Evolutionary conservation across 2,797 vertebrate species (phyloP), one percentile per base, ranked within the genome.

Genomic region (Eulemur rubriventer): DNA sequence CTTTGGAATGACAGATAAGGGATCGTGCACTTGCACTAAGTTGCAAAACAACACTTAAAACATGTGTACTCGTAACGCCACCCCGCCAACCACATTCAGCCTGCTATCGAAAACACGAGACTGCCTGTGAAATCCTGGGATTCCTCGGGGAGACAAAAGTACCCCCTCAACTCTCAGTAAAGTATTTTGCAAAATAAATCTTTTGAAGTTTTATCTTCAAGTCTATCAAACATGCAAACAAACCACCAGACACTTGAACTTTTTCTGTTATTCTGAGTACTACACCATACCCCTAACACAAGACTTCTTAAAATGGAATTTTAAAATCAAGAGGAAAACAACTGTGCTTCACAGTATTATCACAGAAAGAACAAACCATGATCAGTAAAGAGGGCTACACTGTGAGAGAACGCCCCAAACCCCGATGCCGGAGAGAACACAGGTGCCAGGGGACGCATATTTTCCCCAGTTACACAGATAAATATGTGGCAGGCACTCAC

Each of bases 391-490:
- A 26, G 13, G 33, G 67, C 28, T 18, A 20, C 35, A 35, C 41
- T 6, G 46, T 8, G 30, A 24, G 6, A 87, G 7, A 87, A 38
- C 5, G 26, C 7, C 10, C n/a, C 3, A 4, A 1, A 14, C 7
- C 48, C 46, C 16, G 6, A 7, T 0, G 33, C 52, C 30, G 14
- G 14, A 12, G 38, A 61, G 57, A 26, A 30, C 41, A 16, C 0
- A 5, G 55, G 11, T 8, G 2, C 14, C 1, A 0, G 0, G 13
- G 4, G 14, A 22, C 0, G 16, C 4, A 4, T 35, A n/a, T 83
- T 35, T 38, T 72, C 35, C 38, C 59, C 46, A 59, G 33, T 17
- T 41, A 69, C 6, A 1, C 6, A 59, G 12, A 81, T 63, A 59
- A 61, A 70, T 35, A 70, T 4, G 30, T 2, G 8, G 52, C 8